Base-by-base conservation (phyloP, 2,797 vertebrate species). In the Alectoris magna region DNA sequence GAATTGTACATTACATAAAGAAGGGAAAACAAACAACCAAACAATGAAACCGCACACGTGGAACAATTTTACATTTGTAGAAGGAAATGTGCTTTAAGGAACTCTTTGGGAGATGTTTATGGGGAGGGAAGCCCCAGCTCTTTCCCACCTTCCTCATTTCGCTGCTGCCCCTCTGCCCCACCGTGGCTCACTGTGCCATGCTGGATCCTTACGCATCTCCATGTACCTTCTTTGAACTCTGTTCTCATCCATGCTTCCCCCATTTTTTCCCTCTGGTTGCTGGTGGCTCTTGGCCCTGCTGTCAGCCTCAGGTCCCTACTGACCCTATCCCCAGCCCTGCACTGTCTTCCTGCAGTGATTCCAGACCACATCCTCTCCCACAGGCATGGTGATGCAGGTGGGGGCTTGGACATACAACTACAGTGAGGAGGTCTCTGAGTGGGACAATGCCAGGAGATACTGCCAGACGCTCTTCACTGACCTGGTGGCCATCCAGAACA, bases 401-500 rank as follows among this genome's bases (percentile, higher is more conserved):
- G 79, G 95, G 76, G 97, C 97, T 76, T 96, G 96, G 96, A 95
- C 51, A 0, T 96, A 96, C 87, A 77, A 86, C 63, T 95, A 96
- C 70, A 94, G 89, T n/a, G 69, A 36, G 80, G 87, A 88, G n/a
- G 87, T 94, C 79, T 96, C 95, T 62, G 31, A 53, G 0, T 97
- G 96, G 96, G 71, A 93, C 9, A 67, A 86, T 41, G 94, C 96
- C 62, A 95, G 96, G 74, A 84, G 70, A 58, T 96, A 92, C 76
- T 97, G 96, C 88, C 84, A 82, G 94, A 67, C 74, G 27, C 88
- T 92, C 74, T 96, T 96, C 38, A 97, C 96, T 0, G 96, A 97
- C 80, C 77, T 97, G 60, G 96, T 97, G 83, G 96, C 95, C 0
- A 97, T 97, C 76, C 96, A 97, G 93, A 97, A 97, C 89, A 88